These are phyloP conservation scores for Silurus aristotelis DNA, from an alignment of 2,797 vertebrate genomes.

Conservation along the genomic window DNA sequence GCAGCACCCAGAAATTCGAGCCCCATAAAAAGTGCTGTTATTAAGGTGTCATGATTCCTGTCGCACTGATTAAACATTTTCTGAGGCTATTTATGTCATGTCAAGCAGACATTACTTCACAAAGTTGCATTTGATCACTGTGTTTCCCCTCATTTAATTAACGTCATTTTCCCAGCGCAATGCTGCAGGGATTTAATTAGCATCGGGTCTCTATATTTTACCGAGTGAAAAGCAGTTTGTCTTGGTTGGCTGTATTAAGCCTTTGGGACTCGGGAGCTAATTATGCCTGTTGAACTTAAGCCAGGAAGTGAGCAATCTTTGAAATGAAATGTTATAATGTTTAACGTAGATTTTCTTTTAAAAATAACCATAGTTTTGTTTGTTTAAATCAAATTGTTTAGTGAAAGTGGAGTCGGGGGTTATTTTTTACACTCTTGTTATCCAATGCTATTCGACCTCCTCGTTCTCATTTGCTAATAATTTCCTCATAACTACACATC, in stretches of 20 bases:
- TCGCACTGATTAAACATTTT: constrained; percentile 56
- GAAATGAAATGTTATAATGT: constrained; percentile 27
- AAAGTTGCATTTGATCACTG: constrained; percentile 54
- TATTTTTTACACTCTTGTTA: constrained; percentile 6
- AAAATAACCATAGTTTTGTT: constrained; percentile 20
- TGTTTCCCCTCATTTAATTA: constrained; percentile 55
- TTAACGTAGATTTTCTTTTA: constrained; percentile 15
- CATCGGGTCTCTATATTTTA: constrained; percentile 34
- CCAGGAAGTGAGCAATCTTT: constrained; percentile 41
- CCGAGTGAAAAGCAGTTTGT: constrained; percentile 46
- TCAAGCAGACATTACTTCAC: constrained; percentile 56
- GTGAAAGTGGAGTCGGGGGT: neutral
- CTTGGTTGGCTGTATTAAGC: constrained; percentile 44
- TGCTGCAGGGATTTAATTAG: constrained; percentile 45
- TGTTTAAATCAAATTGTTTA: constrained; percentile 11
- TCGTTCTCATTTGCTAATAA: constrained; percentile 21
- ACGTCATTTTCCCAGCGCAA: constrained; percentile 43
- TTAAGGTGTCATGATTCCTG: constrained; percentile 60
- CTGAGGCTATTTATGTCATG: constrained; percentile 56
- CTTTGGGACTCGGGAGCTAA: constrained; percentile 32
- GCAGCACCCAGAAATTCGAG: constrained; percentile 52
- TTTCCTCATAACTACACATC: constrained; percentile 15
- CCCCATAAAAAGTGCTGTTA: constrained; percentile 54
- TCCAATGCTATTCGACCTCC: neutral
- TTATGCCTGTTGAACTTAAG: constrained; percentile 36